These are phyloP conservation scores for Poicephalus meyeri DNA, from an alignment of 2,113 vertebrate genomes.

Conservation along the genomic window DNA sequence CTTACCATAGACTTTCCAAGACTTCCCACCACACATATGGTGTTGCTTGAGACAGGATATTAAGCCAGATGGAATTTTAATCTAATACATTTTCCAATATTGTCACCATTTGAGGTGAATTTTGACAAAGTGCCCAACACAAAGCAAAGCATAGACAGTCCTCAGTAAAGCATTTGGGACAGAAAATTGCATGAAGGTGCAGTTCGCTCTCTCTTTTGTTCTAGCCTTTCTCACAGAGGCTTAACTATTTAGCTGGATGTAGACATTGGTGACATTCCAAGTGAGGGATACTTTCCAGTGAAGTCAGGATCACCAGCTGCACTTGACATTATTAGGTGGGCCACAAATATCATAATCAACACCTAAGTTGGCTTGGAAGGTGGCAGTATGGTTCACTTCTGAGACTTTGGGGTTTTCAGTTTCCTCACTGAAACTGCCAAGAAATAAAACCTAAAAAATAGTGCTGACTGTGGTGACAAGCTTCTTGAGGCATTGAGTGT, in stretches of 20 bases:
- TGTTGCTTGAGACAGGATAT: neutral
- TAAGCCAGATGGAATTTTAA: constrained; percentile 1
- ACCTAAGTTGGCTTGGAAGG: neutral
- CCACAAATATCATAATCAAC: neutral
- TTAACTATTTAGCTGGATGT: neutral
- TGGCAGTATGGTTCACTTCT: neutral
- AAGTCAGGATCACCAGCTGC: neutral
- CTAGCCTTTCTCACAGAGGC: neutral
- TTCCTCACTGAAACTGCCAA: neutral
- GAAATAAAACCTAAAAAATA: neutral
- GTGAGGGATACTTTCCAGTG: neutral
- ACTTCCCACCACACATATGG: neutral
- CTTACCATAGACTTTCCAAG: neutral
- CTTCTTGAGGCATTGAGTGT: neutral
- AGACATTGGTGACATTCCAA: neutral
- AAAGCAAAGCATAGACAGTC: neutral
- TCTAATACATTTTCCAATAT: neutral
- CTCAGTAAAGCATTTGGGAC: neutral
- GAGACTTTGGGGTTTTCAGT: neutral
- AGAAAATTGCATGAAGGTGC: neutral
- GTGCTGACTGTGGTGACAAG: neutral
- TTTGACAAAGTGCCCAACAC: neutral
- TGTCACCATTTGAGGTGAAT: neutral
- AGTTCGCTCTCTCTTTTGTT: neutral
- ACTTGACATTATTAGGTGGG: neutral